Percentiles rank a stretch among this genome's conserved stretches.
These are phyloP conservation scores for Lithosia quadra DNA, from an alignment of 2,888 invertebrate species.

Conservation along the genomic window DNA sequence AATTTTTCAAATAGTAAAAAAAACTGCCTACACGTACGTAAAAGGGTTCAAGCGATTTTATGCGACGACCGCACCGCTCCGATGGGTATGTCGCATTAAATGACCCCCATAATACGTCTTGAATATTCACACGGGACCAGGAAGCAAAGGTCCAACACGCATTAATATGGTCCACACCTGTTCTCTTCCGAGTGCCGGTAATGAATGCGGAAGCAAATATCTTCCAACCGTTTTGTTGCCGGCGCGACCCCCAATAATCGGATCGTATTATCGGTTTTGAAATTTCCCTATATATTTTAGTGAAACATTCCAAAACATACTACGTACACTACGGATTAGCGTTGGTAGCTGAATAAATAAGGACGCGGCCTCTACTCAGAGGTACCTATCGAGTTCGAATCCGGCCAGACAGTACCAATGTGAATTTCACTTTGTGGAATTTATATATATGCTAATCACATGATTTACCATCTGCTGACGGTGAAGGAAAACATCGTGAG, in stretches of 20 bases:
- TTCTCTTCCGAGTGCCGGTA: conserved; percentile 36
- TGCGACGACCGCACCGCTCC: conserved; percentile 55
- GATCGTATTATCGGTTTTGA: conserved; percentile 28
- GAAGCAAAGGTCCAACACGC: conserved; percentile 46
- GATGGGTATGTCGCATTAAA: conserved; percentile 52
- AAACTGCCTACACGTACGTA: conserved; percentile 19
- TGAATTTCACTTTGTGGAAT: too few species aligned
- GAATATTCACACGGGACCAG: conserved; percentile 63
- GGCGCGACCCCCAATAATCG: conserved; percentile 20
- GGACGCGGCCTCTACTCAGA: too few species aligned
- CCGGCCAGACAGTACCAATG: too few species aligned
- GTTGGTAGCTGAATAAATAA: too few species aligned
- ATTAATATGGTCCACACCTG: conserved; percentile 54
- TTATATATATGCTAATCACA: too few species aligned
- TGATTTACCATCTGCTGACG: too few species aligned
- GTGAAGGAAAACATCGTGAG: too few species aligned
- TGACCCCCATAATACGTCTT: conserved; percentile 68
- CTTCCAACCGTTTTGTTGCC: conserved; percentile 13
- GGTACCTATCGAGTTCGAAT: too few species aligned
- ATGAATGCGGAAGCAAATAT: conserved; percentile 52
- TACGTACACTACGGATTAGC: too few species aligned
- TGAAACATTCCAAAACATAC: too few species aligned
- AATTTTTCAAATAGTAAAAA: not conserved
- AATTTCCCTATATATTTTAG: conserved; percentile 15
- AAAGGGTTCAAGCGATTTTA: conserved; percentile 62